phyloP scores from a whole-genome alignment of 2,113 vertebrate genomes.

The Gymnorhina tibicen region DNA sequence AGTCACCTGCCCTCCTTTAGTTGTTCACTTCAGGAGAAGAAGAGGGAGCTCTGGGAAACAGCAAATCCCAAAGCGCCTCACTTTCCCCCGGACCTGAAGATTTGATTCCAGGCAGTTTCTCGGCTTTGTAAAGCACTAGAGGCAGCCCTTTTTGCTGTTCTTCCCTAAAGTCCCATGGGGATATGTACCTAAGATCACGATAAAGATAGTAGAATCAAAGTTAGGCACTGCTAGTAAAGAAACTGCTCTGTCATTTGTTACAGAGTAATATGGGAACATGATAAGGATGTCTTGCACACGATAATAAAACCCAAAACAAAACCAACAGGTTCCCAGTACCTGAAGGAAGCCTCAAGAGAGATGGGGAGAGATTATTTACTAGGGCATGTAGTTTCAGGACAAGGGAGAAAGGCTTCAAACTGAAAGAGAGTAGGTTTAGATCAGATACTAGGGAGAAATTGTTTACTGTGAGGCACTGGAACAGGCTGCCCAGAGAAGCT shows the following conservation, averaged over 20 bases:
- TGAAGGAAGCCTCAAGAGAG: not conserved
- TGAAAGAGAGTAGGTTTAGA: not conserved
- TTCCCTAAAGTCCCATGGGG: not conserved
- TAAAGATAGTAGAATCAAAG: not conserved
- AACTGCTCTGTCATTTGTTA: not conserved
- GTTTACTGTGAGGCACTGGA: not conserved
- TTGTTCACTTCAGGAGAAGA: not conserved
- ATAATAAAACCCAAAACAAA: not conserved
- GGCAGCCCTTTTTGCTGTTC: not conserved
- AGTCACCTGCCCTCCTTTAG: not conserved
- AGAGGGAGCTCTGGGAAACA: not conserved
- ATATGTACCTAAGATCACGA: not conserved
- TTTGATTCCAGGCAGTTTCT: not conserved
- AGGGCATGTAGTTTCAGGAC: not conserved
- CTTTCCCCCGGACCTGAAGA: not conserved
- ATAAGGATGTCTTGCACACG: not conserved
- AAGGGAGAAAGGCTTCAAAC: not conserved
- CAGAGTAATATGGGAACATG: not conserved
- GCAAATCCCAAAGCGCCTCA: not conserved
- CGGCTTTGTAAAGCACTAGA: not conserved
- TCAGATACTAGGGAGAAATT: not conserved
- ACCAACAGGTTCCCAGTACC: not conserved
- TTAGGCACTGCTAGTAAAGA: not conserved
- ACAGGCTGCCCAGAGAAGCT: not conserved
- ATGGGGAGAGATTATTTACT: not conserved